Percentiles rank a stretch among this genome's conserved stretches.
phyloP scores from a whole-genome alignment of 2,113 vertebrate species.

The Aptenodytes patagonicus region DNA sequence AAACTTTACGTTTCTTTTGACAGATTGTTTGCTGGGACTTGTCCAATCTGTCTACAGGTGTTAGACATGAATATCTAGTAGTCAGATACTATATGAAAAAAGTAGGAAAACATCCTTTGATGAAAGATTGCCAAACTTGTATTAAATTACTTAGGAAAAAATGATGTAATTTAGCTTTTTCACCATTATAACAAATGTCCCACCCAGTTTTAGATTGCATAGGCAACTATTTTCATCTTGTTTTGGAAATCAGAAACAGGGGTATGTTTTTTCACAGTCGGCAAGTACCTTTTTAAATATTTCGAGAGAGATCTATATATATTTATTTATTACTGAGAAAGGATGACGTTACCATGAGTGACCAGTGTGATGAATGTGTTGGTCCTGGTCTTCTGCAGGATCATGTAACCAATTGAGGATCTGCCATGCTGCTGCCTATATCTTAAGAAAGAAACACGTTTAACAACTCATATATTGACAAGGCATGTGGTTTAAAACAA shows the following conservation, averaged over 20 bases:
- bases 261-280: background rate
- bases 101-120: background rate
- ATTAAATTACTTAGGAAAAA: slow-evolving; percentile 15
- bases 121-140: slow-evolving; percentile 34
- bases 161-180: slow-evolving; percentile 16
- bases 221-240: background rate
- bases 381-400: background rate
- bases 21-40: slow-evolving; percentile 60
- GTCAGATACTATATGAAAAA: slow-evolving; percentile 22
- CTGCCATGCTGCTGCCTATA: background rate
- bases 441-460: background rate
- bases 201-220: background rate
- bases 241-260: background rate
- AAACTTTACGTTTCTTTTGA: slow-evolving; percentile 46
- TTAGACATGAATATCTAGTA: slow-evolving; percentile 29
- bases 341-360: background rate
- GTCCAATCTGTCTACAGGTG: slow-evolving; percentile 60
- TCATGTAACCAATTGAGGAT: background rate
- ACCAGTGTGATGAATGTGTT: background rate
- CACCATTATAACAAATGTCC: background rate
- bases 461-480: background rate
- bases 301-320: no score
- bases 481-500: background rate
- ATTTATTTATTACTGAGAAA: background rate
- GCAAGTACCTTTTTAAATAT: background rate